These are phyloP conservation scores for Petrocephalus sullivani DNA, from an alignment of 2,797 vertebrate genomes.

Conservation along the genomic window DNA sequence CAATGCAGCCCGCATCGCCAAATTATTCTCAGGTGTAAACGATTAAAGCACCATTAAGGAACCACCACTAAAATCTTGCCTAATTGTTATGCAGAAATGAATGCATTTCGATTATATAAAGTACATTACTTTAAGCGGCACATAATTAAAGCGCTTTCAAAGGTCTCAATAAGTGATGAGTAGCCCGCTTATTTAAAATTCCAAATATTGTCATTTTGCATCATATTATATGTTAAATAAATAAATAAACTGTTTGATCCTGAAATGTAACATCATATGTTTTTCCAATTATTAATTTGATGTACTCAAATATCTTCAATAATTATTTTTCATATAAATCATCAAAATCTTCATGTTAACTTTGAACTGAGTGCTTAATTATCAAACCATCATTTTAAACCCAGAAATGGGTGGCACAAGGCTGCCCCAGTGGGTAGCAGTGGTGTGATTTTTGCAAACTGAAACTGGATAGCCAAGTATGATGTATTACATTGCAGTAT, in stretches of 20 bases:
- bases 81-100: background rate
- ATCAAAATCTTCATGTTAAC: background rate
- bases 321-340: background rate
- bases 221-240: background rate
- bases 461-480: background rate
- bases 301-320: background rate
- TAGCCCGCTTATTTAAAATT: background rate
- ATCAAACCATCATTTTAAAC: background rate
- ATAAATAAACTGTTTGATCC: background rate
- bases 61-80: background rate
- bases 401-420: background rate
- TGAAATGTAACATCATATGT: background rate
- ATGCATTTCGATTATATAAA: background rate
- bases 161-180: background rate
- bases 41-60: background rate
- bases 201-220: background rate
- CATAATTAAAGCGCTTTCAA: background rate
- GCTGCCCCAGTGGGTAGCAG: background rate
- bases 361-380: background rate
- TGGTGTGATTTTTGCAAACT: background rate
- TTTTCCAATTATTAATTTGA: no score
- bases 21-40: background rate
- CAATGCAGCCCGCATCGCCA: background rate
- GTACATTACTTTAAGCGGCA: background rate
- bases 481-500: background rate